phyloP scores from a whole-genome alignment of 2,797 vertebrate genomes.

The Urocyon cinereoargenteus region DNA sequence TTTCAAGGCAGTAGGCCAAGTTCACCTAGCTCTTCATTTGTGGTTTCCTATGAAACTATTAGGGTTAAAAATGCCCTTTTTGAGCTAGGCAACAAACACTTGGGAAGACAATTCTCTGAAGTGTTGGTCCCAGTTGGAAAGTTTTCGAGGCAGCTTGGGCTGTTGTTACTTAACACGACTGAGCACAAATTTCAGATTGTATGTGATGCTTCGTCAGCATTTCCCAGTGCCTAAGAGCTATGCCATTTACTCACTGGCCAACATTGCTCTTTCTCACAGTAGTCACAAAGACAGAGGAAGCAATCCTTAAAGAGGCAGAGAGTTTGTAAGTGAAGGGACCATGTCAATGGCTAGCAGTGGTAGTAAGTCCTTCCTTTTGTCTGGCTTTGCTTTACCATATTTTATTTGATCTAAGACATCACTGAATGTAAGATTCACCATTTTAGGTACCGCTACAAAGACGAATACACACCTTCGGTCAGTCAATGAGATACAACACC shows the following conservation, averaged over 20 bases:
- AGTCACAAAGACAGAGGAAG: not conserved
- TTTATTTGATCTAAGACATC: not conserved
- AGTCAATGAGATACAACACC: not conserved
- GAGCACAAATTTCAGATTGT: not conserved
- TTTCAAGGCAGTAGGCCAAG: not conserved
- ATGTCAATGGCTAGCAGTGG: not conserved
- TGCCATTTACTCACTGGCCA: not conserved
- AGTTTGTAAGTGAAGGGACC: not conserved
- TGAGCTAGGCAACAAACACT: not conserved
- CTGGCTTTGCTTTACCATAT: not conserved
- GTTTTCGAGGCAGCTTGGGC: not conserved
- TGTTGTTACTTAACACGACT: not conserved
- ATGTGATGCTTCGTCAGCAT: not conserved
- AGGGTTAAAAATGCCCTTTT: not conserved
- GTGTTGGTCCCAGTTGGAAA: not conserved
- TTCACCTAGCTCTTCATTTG: not conserved
- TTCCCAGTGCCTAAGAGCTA: not conserved
- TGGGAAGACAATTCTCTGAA: not conserved
- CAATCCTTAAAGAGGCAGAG: not conserved
- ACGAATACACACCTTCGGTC: not conserved
- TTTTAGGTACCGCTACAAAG: not conserved
- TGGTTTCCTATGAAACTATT: not conserved
- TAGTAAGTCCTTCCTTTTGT: not conserved
- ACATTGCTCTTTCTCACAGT: not conserved
- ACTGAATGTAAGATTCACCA: not conserved